Evolutionary conservation across 2,113 vertebrate genomes (phyloP), one percentile per base, ranked within the genome.

Genomic region (Megaleporinus macrocephalus): DNA sequence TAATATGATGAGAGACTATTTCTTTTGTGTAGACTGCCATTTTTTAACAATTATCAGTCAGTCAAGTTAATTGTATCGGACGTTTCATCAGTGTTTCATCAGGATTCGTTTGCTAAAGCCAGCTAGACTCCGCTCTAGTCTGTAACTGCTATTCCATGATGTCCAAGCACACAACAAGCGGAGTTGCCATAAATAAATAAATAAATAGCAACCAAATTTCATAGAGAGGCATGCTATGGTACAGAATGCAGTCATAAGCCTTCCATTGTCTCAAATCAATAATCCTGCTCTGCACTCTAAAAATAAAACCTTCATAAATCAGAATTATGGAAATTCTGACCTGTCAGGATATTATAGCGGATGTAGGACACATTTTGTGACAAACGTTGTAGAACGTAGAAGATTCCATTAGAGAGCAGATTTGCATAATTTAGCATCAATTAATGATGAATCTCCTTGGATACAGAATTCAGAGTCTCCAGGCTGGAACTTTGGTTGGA

Each of bases 371-470:
- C 26, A 30, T 79, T 86, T 82, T 24, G 6, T 44, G 20, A 82
- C 49, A 53, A 70, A 77, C 72, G 44, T 61, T 83, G 57, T 53
- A 76, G 72, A 80, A 83, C 26, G 27, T 61, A 73, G 24, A 47
- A 79, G 49, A 55, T 69, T 68, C 61, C 33, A 85, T 78, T 78
- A 79, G 71, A 41, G 44, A 41, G 30, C 2, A 78, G 22, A 85
- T 85, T 79, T 85, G 72, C 81, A 86, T 83, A 83, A 82, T 79
- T 85, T 82, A 78, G 59, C 59, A 80, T 80, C 66, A 51, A 76
- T 85, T 85, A 83, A 83, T 79, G 63, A 83, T 65, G 63, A 55
- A 76, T 61, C 65, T 26, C 47, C 26, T 76, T 59, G 27, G 81
- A 83, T 73, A 65, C 30, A 62, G 65, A 76, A 76, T 71, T 78